A percentile compares a stretch with the other conserved stretches of the same genome.
Conservation (phyloP, 2,113 vertebrate species). For the Astatotilapia flaviijosephi region DNA sequence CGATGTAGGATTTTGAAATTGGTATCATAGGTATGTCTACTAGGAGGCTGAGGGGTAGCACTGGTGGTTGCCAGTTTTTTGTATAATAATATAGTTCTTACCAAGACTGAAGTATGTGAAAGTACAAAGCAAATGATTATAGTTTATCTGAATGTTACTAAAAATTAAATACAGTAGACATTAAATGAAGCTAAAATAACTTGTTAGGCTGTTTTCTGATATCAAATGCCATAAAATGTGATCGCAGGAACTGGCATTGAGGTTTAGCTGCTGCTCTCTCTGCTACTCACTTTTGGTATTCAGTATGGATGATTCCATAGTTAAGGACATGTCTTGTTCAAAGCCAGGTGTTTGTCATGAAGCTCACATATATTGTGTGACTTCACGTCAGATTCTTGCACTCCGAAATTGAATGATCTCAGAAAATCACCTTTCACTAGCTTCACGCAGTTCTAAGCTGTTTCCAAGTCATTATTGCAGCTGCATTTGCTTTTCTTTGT, state of each 20-base stretch:
- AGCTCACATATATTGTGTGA: neutral
- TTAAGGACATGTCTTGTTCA: fast-evolving
- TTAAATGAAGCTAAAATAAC: neutral
- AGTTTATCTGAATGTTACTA: neutral
- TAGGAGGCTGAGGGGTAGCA: neutral
- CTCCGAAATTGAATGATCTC: neutral
- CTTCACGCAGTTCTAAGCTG: fast-evolving
- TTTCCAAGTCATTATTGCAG: neutral
- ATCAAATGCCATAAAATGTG: neutral
- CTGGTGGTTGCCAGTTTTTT: neutral
- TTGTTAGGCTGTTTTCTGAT: neutral
- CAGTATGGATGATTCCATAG: neutral
- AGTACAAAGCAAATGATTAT: neutral
- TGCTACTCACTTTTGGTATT: neutral
- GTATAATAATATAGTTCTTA: neutral
- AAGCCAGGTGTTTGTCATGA: neutral
- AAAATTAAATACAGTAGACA: fast-evolving
- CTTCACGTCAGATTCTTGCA: fast-evolving
- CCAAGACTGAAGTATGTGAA: neutral
- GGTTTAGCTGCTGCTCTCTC: neutral
- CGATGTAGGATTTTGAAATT: neutral
- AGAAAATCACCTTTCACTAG: neutral
- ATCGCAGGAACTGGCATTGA: fast-evolving
- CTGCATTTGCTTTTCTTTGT: neutral
- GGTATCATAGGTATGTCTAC: fast-evolving